These are phyloP conservation scores for Tetrao urogallus DNA, from an alignment of 2,113 vertebrate genomes.

Conservation along the genomic window DNA sequence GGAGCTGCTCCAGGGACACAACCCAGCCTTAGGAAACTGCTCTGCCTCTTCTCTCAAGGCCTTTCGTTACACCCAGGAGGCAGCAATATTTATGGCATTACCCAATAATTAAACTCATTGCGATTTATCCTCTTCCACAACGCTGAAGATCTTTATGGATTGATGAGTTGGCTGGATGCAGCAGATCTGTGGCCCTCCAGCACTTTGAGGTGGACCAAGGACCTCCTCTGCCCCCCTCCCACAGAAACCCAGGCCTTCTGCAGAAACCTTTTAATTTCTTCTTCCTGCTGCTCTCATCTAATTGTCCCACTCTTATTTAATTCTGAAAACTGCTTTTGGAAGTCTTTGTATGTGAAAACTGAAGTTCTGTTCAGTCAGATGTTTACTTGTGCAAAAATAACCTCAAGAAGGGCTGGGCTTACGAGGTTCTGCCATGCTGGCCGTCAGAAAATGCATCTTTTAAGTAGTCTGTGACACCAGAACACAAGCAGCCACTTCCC, in stretches of 20 bases:
- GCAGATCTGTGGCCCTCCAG: neutral
- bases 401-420: neutral
- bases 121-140: neutral
- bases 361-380: neutral
- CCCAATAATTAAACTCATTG: neutral
- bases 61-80: neutral
- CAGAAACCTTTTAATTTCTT: neutral
- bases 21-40: neutral
- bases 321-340: neutral
- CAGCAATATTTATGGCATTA: neutral
- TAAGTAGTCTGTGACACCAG: neutral
- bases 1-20: neutral
- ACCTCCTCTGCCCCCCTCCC: neutral
- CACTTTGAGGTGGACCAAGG: neutral
- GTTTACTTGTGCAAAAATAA: neutral
- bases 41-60: neutral
- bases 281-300: neutral
- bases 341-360: neutral
- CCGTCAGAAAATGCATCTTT: neutral
- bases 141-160: neutral
- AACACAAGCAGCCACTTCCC: neutral
- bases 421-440: fast-evolving
- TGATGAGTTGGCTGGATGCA: neutral
- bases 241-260: neutral
- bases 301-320: neutral